Percentiles rank a stretch among this genome's conserved stretches.
These are phyloP conservation scores for Argyrosomus regius DNA, from an alignment of 2,797 vertebrate species.

Conservation along the genomic window DNA sequence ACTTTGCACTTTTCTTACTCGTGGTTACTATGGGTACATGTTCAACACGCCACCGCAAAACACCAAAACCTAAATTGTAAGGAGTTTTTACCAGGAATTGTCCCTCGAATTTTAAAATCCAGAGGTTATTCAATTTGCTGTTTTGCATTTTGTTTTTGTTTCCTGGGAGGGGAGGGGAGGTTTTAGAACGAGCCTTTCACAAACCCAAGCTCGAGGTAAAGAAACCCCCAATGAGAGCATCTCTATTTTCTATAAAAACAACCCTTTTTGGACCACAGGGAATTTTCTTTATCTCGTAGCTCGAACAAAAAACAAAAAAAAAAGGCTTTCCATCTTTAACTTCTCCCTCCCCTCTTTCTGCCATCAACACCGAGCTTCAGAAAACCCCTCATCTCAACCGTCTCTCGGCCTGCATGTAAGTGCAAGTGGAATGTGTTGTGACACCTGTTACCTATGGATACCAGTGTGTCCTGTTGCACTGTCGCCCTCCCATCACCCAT, in stretches of 20 bases:
- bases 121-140: conserved; percentile 35
- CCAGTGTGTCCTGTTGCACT: conserved; percentile 70
- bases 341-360: conserved; percentile 32
- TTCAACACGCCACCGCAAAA: conserved; percentile 67
- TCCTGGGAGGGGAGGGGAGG: conserved; percentile 51
- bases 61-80: conserved; percentile 68
- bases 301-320: conserved; percentile 4
- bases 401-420: conserved; percentile 59
- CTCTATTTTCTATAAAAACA: conserved; percentile 71
- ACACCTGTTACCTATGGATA: conserved; percentile 79
- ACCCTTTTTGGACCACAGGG: conserved; percentile 79
- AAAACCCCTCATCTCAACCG: conserved; percentile 45
- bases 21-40: conserved; percentile 82
- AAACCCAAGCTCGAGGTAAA: conserved; percentile 66
- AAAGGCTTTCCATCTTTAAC: conserved; percentile 42
- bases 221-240: conserved; percentile 66
- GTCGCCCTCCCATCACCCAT: conserved; percentile 57
- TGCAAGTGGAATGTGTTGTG: conserved; percentile 69
- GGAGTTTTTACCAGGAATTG: conserved; percentile 62
- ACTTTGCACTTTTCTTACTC: conserved; percentile 88
- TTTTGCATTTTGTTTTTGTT: conserved; percentile 52
- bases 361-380: conserved; percentile 44
- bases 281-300: conserved; percentile 70
- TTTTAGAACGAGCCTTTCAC: conserved; percentile 59
- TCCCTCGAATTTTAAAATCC: conserved; percentile 45